Conservation (phyloP, 2,797 vertebrate species). For the Cottoperca gobio region DNA sequence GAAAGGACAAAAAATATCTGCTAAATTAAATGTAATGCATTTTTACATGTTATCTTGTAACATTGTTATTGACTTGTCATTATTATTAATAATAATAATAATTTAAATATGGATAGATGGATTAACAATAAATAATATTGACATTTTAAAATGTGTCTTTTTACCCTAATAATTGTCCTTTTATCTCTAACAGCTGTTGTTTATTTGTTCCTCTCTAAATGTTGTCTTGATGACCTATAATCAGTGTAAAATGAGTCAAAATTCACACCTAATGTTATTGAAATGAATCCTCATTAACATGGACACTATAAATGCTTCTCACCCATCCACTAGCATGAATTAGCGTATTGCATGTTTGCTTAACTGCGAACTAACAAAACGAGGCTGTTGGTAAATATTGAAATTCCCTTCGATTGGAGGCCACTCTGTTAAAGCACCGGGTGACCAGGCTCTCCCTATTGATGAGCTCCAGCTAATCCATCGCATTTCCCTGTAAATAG, state of each 20-base stretch:
- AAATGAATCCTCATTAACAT: constrained; percentile 38
- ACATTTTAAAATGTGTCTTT: background rate
- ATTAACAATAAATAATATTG: background rate
- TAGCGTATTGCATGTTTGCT: constrained; percentile 76
- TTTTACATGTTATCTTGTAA: background rate
- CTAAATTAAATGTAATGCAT: background rate
- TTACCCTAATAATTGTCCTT: background rate
- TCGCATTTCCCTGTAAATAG: constrained; percentile 87
- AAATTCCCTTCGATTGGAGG: constrained; percentile 77
- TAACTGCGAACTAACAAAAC: constrained; percentile 80
- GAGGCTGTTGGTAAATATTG: constrained; percentile 84
- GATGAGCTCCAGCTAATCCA: constrained; percentile 82
- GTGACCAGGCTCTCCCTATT: constrained; percentile 75
- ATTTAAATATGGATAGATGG: background rate
- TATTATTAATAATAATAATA: too few relatives aligned
- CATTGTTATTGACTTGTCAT: background rate
- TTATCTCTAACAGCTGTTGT: background rate
- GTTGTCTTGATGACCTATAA: constrained; percentile 34
- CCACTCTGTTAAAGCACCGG: constrained; percentile 78
- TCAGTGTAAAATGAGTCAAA: constrained; percentile 55
- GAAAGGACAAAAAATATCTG: background rate
- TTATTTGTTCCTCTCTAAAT: constrained; percentile 31
- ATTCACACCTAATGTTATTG: constrained; percentile 66
- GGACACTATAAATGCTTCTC: constrained; percentile 32
- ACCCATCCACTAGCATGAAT: constrained; percentile 54